Evolutionary conservation across 2,888 invertebrate species (phyloP), one percentile per base, ranked within the genome.

Genomic region (Latrodectus hesperus): DNA sequence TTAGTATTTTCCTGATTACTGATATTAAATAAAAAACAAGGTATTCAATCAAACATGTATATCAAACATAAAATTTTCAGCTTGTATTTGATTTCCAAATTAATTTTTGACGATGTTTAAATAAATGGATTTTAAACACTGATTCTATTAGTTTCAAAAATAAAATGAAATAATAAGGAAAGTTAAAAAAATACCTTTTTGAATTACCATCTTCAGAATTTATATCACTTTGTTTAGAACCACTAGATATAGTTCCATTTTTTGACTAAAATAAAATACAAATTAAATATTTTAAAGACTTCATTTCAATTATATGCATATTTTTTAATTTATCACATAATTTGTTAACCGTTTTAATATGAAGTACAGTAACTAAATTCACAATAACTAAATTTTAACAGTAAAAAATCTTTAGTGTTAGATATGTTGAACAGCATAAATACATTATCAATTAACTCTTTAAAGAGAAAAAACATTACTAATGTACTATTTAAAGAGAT

Each of bases 191-290:
- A 26, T 76, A 88, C 88, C 88, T 88, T 55, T 88, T 88, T 16
- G 51, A 38, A 60, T 26, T 84, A 26, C 84, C 88, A 76, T 88
- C 88, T 52, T 88, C 88, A n/a, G 76, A 79, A 83, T 76, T 80
- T 11, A 80, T 14, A 71, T 88, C 84, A 64, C 67, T 76, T 14
- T 84, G 78, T 49, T 70, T 79, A 11, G 84, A 83, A n/a, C 68
- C 83, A 52, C 76, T 64, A 9, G 86, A 77, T 11, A 88, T 16
- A 60, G 73, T 76, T 51, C 88, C 84, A 76, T 84, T 88, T 76
- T 67, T 84, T 16, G 80, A 79, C 88, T 88, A 26, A 12, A 71
- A 71, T 26, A 14, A 38, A 38, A 38, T 38, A 38, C 38, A 38
- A 38, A 38, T 38, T 38, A 38, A 38, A 6, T 38, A 38, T 38